phyloP scores from a whole-genome alignment of 2,797 vertebrate genomes.

The Eidolon dupreanum region DNA sequence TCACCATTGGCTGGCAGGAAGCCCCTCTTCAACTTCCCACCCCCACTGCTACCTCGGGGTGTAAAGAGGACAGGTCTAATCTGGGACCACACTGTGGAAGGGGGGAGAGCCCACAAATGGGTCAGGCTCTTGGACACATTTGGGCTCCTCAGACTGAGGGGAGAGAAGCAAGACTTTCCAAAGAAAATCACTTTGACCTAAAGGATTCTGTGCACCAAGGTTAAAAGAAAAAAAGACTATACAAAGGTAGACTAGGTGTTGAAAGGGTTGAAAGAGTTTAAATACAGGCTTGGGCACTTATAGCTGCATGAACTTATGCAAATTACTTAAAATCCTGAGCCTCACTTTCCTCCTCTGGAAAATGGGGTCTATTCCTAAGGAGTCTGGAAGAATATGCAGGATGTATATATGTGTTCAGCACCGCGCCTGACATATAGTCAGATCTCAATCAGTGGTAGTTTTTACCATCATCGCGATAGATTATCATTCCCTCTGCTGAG shows the following conservation, averaged over 20 bases:
- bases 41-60: slow-evolving; percentile 5
- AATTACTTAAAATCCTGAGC: background rate
- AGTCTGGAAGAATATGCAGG: background rate
- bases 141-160: background rate
- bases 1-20: slow-evolving; percentile 55
- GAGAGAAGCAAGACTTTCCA: background rate
- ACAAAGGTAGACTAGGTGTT: background rate
- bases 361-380: background rate
- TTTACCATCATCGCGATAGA: background rate
- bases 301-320: background rate
- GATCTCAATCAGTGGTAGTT: background rate
- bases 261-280: background rate
- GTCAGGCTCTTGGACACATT: background rate
- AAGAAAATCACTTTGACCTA: slow-evolving; percentile 30
- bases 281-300: background rate
- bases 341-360: slow-evolving; percentile 2
- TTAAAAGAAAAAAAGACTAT: background rate
- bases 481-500: background rate
- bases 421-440: background rate
- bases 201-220: background rate
- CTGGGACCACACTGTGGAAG: background rate
- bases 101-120: background rate
- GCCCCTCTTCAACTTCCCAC: background rate
- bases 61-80: slow-evolving; percentile 12
- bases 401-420: background rate